Base-by-base conservation (phyloP, 2,888 invertebrate species). In the Drosophila kokeensis region DNA sequence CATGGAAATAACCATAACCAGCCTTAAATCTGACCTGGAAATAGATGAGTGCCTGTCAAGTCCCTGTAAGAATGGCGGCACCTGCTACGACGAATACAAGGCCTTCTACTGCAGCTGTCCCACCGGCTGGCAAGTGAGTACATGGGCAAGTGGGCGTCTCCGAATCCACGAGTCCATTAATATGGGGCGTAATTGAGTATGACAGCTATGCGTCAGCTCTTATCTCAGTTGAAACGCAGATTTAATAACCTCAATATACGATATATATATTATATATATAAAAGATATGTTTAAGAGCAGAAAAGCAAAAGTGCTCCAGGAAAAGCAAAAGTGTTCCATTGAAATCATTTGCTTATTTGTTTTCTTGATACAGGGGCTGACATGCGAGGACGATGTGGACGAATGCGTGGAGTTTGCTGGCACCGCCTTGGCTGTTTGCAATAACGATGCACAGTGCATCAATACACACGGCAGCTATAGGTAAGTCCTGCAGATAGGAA, bases 61-160 rank as follows among this genome's bases (percentile, higher is more conserved):
- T 86, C 98, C 97, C 2, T 98, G 98, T 91, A 94, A 94, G 88
- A 96, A 98, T 92, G 98, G 97, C 8, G 98, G 97, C 21, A 96
- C 95, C 1, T 98, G 98, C 89, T 94, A 95, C 52, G 96, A 97
- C 90, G 91, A 95, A 62, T 96, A 95, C 83, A 95, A 95, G 65
- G 95, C 94, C 10, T 97, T 95, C 91, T 94, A 95, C 61, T 98
- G 98, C 89, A 93, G 95, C 55, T 98, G 98, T 90, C 94, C 95
- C 0, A 83, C 94, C 0, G 95, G 95, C 81, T 98, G 97, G 97
- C 87, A 90, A 83, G 93, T 93, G 73, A 73, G 90, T 82, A 50
- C 11, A 1, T 50, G n/a, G 21, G 27, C 36, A 18, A 59, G 63
- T 69, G 80, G 79, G 76, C 80, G 79, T 79, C 61, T 67, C 21